Evolutionary conservation across 1,140 invertebrate species (phyloP), one percentile per base, ranked within the genome.

Genomic region (Chrysopa pallens): DNA sequence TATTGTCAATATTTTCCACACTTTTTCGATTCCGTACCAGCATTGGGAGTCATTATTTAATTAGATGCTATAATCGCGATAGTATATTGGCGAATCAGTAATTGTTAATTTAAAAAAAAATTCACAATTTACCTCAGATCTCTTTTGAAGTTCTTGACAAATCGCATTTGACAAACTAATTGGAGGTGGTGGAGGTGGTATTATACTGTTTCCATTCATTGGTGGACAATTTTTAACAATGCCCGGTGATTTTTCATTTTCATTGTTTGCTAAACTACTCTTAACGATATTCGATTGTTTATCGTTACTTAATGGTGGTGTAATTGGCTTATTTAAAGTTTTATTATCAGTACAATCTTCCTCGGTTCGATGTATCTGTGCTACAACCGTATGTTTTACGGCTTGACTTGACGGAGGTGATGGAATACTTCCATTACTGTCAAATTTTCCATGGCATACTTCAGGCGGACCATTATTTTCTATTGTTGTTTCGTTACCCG

Each of bases 401-500:
- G 8, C 3, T 33, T 33, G 31, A 33, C n/a, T 9, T 33, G 11
- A 31, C n/a, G 17, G 17, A 11, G 8, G 8, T 11, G 8, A 11
- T 11, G 31, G 8, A 33, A 33, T 6, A 33, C 6, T 33, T 11
- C n/a, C n/a, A 11, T 33, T 2, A 33, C n/a, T 33, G 31, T 43
- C 12, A 17, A 44, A 40, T 42, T 42, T 42, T 13, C 46, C 42
- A 40, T 52, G 46, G 41, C 46, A 53, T 12, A 51, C 51, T 31
- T 56, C 54, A n/a, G 23, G 12, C 31, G 41, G 41, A 12, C 54
- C 55, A 56, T 69, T 73, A 52, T 70, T 73, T 49, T 72, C 69
- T 48, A 78, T 78, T 3, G 71, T 75, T 15, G 74, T 74, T 27
- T 73, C 74, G 40, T 73, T 73, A 59, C 75, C 75, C 6, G 73